These are phyloP conservation scores for Petrosia ficiformis DNA, from an alignment of 37 sponge, comb jelly and placozoan genomes.

Conservation along the genomic window DNA sequence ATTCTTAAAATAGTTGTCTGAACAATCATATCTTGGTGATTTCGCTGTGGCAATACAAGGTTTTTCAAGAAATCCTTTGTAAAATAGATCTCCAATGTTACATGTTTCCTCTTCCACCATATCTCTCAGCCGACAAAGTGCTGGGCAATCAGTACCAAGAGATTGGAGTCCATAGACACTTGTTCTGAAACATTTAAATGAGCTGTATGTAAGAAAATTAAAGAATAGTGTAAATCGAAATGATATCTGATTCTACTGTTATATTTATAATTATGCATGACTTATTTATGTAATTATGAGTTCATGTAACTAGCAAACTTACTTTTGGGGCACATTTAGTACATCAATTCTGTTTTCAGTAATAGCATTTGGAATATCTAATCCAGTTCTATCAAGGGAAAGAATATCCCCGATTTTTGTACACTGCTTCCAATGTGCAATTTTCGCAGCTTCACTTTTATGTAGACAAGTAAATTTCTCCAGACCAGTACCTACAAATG, in stretches of 20 bases:
- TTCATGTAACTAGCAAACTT: too few relatives aligned
- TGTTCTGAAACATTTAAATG: background rate
- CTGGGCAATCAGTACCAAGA: background rate
- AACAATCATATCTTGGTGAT: conserved; percentile 1
- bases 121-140: background rate
- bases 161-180: background rate
- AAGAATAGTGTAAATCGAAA: too few relatives aligned
- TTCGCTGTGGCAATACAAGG: background rate
- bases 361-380: background rate
- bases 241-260: too few relatives aligned
- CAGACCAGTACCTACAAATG: background rate
- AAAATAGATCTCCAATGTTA: background rate
- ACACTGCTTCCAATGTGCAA: background rate
- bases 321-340: background rate
- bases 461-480: background rate
- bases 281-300: too few relatives aligned
- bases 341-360: background rate
- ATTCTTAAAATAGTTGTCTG: background rate
- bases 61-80: background rate
- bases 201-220: background rate
- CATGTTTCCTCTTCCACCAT: background rate
- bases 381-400: background rate
- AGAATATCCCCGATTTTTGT: background rate
- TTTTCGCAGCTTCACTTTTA: background rate
- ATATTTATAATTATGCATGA: too few relatives aligned